phyloP scores from a whole-genome alignment of 2,888 invertebrate species.

The Barypeithes pellucidus region DNA sequence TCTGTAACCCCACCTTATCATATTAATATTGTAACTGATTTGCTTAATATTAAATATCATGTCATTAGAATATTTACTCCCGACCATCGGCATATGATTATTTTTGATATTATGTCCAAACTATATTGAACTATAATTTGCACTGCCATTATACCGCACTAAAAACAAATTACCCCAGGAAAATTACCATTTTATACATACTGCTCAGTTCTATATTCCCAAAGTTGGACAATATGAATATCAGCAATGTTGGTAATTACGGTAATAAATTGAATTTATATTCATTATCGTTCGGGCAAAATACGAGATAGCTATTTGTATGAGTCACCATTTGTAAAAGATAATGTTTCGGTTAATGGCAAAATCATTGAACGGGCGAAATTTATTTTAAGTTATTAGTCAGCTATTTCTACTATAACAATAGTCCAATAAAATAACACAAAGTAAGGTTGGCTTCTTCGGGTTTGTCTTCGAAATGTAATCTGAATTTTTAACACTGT shows the following conservation, averaged over 20 bases:
- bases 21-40: neutral
- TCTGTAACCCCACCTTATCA: too few relatives aligned
- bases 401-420: neutral
- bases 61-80: slow-evolving; percentile 14
- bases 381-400: slow-evolving; percentile 19
- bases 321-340: slow-evolving; percentile 28
- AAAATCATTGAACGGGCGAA: slow-evolving; percentile 22
- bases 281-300: slow-evolving; percentile 42
- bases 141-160: slow-evolving; percentile 16
- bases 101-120: slow-evolving; percentile 22
- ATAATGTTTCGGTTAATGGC: slow-evolving; percentile 33
- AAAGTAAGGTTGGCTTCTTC: too few relatives aligned
- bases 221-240: slow-evolving; percentile 36
- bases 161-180: slow-evolving; percentile 28
- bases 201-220: slow-evolving; percentile 27
- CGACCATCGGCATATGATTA: slow-evolving; percentile 15
- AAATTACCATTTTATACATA: slow-evolving; percentile 44
- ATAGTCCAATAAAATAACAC: too few relatives aligned
- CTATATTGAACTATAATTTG: slow-evolving; percentile 31
- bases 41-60: neutral
- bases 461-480: too few relatives aligned
- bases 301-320: slow-evolving; percentile 38
- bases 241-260: slow-evolving; percentile 29
- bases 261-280: slow-evolving; percentile 47
- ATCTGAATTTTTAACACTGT: too few relatives aligned